Conservation (phyloP, 2,113 vertebrate species). For the Corythornis madagascariensis region DNA sequence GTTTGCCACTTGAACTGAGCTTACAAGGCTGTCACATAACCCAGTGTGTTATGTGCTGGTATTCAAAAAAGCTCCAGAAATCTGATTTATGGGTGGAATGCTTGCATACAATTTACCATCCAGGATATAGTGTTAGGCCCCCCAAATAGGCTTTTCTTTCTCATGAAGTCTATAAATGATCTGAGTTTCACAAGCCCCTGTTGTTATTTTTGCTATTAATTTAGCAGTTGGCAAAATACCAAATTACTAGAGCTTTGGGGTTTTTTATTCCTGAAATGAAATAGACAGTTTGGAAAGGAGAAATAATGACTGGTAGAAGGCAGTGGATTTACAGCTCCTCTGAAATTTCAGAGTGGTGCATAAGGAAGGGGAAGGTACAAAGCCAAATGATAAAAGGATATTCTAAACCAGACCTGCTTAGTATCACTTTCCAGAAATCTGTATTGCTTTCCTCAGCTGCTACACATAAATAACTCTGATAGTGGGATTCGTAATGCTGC, state of each 20-base stretch:
- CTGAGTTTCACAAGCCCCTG: conserved; percentile 31
- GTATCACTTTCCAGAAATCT: conserved; percentile 59
- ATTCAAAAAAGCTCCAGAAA: neutral
- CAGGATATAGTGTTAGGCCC: neutral
- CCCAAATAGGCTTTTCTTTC: conserved; percentile 7
- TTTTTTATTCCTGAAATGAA: conserved; percentile 24
- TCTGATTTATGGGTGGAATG: conserved; percentile 6
- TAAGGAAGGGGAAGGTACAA: conserved; percentile 46
- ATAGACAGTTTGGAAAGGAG: conserved; percentile 31
- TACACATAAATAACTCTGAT: conserved; percentile 50
- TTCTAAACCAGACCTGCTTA: conserved; percentile 35
- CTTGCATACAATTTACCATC: neutral
- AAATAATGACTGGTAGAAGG: conserved; percentile 1
- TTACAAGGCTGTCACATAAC: neutral
- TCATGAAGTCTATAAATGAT: conserved; percentile 11
- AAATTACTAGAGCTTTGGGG: conserved; percentile 38
- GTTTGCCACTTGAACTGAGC: neutral
- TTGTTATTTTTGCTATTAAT: conserved; percentile 67
- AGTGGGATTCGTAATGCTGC: conserved; percentile 17
- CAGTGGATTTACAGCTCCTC: conserved; percentile 48
- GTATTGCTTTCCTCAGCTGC: conserved; percentile 58
- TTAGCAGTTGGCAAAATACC: neutral
- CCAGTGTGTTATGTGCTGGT: neutral
- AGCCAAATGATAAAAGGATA: conserved; percentile 48
- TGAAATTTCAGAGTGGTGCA: conserved; percentile 56